Evolutionary conservation across 2,888 invertebrate genomes (phyloP).

Genomic region (Sinotaia quadrata): DNA sequence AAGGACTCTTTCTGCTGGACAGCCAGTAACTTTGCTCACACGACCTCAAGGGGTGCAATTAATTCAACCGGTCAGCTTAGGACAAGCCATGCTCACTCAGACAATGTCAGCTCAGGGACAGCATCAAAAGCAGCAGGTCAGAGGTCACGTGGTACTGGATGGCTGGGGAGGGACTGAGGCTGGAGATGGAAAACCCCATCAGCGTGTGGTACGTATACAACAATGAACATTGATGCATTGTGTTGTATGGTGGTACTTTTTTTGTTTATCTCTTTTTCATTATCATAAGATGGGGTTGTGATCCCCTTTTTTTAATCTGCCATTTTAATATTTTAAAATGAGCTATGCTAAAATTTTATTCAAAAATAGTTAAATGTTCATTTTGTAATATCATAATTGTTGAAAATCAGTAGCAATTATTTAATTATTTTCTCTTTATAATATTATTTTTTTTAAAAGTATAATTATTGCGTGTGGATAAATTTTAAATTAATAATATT

Average conservation of each 20-base stretch:
- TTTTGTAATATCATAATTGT: too few species aligned
- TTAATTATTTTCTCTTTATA: too few species aligned
- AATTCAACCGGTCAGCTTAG: conserved; percentile 46
- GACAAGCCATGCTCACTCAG: conserved; percentile 40
- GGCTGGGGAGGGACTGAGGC: conserved; percentile 22
- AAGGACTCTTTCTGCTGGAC: conserved; percentile 7
- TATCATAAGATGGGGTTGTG: background rate
- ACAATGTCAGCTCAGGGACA: conserved; percentile 33
- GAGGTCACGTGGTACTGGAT: conserved; percentile 16
- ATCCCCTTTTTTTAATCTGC: background rate
- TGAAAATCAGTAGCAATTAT: too few species aligned
- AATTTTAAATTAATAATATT: too few species aligned
- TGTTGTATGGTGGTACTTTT: background rate
- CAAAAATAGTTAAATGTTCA: too few species aligned
- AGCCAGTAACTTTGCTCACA: conserved; percentile 11
- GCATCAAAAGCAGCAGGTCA: conserved; percentile 37
- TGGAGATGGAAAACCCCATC: background rate
- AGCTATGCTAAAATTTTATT: too few species aligned
- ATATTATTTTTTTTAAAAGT: too few species aligned
- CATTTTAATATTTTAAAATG: too few species aligned
- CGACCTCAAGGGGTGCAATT: conserved; percentile 31
- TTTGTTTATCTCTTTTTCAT: too few species aligned
- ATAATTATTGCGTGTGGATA: too few species aligned
- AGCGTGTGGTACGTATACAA: background rate
- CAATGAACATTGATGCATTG: background rate